Percentiles rank a stretch among this genome's conserved stretches.
phyloP scores from a whole-genome alignment of 1,140 invertebrate genomes.

The Sycophaga agraensis region DNA sequence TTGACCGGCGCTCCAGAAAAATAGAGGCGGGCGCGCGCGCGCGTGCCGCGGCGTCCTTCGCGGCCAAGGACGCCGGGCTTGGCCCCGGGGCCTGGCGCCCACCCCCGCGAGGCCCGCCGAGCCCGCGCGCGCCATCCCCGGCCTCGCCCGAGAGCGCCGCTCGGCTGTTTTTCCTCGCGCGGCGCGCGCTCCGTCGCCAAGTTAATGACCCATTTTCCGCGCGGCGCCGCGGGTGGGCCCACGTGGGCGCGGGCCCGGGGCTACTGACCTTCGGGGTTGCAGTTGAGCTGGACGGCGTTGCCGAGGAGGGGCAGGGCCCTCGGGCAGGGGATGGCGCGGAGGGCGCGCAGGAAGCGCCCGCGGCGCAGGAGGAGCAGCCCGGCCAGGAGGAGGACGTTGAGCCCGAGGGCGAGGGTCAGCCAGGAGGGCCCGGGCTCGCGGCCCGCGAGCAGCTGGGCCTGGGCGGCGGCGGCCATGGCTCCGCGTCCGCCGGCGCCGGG shows the following conservation, averaged over 20 bases:
- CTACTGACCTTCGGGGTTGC: constrained; percentile 44
- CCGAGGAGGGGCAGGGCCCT: constrained; percentile 45
- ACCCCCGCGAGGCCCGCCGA: background rate
- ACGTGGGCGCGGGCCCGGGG: too few species aligned
- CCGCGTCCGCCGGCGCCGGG: background rate
- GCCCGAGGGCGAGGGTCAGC: constrained; percentile 31
- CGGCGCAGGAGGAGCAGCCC: constrained; percentile 32
- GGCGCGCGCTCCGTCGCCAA: background rate
- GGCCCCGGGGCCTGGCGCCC: too few species aligned
- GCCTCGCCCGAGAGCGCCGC: too few species aligned
- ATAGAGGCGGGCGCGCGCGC: too few species aligned
- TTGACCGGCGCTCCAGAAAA: background rate
- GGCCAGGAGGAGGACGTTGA: constrained; percentile 30
- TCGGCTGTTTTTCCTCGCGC: background rate
- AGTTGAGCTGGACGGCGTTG: constrained; percentile 45
- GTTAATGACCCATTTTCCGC: too few species aligned
- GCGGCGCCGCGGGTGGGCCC: too few species aligned
- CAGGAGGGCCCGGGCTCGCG: constrained; percentile 15
- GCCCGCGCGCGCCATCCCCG: too few species aligned
- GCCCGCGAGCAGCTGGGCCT: background rate
- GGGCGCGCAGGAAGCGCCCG: constrained; percentile 37
- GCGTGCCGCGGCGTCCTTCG: too few species aligned
- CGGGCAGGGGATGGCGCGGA: constrained; percentile 45
- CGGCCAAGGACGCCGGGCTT: too few species aligned
- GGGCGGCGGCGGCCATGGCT: background rate